phyloP scores from a whole-genome alignment of 2,797 vertebrate genomes.

The Sebastes melanostomus region DNA sequence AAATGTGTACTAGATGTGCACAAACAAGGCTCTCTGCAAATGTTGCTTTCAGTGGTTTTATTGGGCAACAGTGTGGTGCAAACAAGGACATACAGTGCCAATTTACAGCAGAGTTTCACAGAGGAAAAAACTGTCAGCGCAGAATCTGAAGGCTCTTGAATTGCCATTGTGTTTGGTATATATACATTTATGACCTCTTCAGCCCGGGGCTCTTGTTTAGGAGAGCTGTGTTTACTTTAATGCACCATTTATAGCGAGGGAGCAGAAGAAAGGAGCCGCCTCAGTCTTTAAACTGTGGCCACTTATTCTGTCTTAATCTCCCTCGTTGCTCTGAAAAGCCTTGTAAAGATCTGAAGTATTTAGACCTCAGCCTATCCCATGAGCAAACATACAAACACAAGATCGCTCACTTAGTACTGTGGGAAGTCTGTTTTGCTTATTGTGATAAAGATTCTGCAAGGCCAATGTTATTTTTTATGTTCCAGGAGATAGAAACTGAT shows the following conservation, averaged over 20 bases:
- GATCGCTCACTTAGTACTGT: not conserved
- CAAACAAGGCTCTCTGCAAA: not conserved
- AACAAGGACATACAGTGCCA: constrained; percentile 7
- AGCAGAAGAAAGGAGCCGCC: constrained; percentile 6
- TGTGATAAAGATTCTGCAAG: not conserved
- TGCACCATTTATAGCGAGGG: constrained; percentile 18
- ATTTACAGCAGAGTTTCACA: not conserved
- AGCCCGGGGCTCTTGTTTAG: not conserved
- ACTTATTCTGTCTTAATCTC: constrained; percentile 41
- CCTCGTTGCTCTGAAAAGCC: constrained; percentile 8
- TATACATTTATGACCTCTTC: constrained; percentile 31
- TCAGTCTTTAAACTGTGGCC: constrained; percentile 12
- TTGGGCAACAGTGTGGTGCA: not conserved
- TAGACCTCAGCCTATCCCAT: constrained; percentile 14
- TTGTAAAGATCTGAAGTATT: constrained; percentile 27
- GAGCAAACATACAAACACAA: not conserved
- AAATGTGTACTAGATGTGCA: not conserved
- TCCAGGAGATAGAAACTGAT: not conserved
- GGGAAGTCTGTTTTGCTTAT: not conserved
- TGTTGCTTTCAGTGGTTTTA: not conserved
- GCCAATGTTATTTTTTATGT: not conserved
- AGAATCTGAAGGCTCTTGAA: constrained; percentile 11
- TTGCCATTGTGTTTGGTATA: constrained; percentile 16
- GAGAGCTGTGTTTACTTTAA: constrained; percentile 42
- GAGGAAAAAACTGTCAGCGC: not conserved